These are phyloP conservation scores for Nerophis lumbriciformis DNA, from an alignment of 2,113 vertebrate species.

Conservation along the genomic window DNA sequence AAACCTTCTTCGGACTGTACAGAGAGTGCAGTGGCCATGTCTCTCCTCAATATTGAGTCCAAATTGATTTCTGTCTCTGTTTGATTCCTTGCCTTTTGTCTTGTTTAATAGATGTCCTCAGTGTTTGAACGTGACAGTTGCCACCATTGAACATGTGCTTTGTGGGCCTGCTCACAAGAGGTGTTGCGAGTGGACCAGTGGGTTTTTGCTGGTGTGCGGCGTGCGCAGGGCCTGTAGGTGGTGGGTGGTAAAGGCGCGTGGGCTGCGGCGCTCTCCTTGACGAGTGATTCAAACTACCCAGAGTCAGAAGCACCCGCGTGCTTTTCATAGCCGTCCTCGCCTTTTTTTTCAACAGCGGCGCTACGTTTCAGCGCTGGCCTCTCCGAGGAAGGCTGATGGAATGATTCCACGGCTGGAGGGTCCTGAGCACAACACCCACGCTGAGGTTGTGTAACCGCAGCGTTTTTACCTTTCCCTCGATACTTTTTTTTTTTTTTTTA, in stretches of 20 bases:
- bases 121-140: too few relatives aligned
- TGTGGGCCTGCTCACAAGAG: too few relatives aligned
- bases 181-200: too few relatives aligned
- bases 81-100: too few relatives aligned
- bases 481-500: conserved; percentile 28
- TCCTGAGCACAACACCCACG: conserved; percentile 53
- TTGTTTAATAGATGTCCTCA: too few relatives aligned
- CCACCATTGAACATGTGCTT: too few relatives aligned
- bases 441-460: conserved; percentile 66
- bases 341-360: conserved; percentile 39
- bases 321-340: conserved; percentile 61
- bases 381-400: conserved; percentile 74
- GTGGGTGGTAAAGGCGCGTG: conserved; percentile 36
- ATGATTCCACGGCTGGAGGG: conserved; percentile 36
- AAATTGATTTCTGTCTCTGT: too few relatives aligned
- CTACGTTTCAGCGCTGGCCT: conserved; percentile 48
- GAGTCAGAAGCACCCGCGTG: conserved; percentile 54
- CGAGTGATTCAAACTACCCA: conserved; percentile 66
- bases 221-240: neutral
- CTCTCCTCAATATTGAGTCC: too few relatives aligned
- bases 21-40: too few relatives aligned
- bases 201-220: too few relatives aligned
- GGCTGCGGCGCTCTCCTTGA: conserved; percentile 56
- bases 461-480: conserved; percentile 21
- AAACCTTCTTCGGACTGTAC: too few relatives aligned